A percentile compares a stretch with the other conserved stretches of the same genome.
Conservation (phyloP, 2,113 vertebrate genomes). For the Tringa solitaria region DNA sequence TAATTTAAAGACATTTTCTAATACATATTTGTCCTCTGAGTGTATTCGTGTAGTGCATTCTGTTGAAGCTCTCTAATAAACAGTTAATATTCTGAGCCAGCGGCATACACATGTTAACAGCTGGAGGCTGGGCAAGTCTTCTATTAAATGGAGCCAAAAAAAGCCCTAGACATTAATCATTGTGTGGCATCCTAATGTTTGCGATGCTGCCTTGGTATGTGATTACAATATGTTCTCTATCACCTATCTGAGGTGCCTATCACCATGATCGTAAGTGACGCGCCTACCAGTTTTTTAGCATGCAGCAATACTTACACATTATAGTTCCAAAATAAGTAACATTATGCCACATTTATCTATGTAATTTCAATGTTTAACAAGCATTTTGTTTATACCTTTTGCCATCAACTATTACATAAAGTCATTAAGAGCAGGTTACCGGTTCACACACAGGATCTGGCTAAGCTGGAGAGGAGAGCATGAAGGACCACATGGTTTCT, state of each 20-base stretch:
- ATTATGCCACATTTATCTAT: not conserved
- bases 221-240: slow-evolving; percentile 6
- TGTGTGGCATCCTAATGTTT: slow-evolving; percentile 30
- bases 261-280: not conserved
- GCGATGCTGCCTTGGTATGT: not conserved
- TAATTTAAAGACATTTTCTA: not conserved
- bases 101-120: not conserved
- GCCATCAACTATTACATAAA: not conserved
- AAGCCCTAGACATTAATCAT: slow-evolving; percentile 44
- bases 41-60: not conserved
- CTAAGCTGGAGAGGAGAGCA: not conserved
- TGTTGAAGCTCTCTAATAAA: not conserved
- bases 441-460: not conserved
- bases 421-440: not conserved
- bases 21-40: not conserved
- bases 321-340: not conserved
- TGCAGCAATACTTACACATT: not conserved
- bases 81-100: slow-evolving; percentile 24
- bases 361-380: not conserved
- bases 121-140: slow-evolving; percentile 8
- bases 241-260: not conserved
- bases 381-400: not conserved
- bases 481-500: not conserved
- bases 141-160: slow-evolving; percentile 32
- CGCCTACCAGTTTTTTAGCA: not conserved